Conservation (phyloP, 2,888 invertebrate species). For the Stictocephala bisonia region DNA sequence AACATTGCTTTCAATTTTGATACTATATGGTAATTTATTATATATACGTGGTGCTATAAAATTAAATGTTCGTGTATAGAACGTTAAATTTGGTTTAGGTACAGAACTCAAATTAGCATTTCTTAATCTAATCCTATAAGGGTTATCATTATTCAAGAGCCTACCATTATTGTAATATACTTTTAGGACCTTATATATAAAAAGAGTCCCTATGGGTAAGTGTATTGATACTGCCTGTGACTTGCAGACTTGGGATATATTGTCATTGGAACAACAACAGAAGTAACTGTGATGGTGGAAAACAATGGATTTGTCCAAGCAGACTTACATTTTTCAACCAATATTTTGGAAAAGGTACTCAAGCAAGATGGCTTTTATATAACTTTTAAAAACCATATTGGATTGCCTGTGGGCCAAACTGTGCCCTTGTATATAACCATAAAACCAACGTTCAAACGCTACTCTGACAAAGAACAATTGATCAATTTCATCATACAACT, state of each 20-base stretch:
- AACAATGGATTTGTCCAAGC: conserved; percentile 26
- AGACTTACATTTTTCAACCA: background rate
- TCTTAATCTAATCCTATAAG: too few species aligned
- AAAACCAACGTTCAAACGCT: conserved; percentile 7
- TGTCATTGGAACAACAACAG: conserved; percentile 11
- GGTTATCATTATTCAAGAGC: too few species aligned
- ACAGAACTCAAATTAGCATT: too few species aligned
- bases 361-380: conserved; percentile 26
- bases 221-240: too few species aligned
- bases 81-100: too few species aligned
- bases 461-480: background rate
- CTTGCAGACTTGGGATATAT: conserved; percentile 33
- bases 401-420: background rate
- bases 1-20: too few species aligned
- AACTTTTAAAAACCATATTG: conserved; percentile 12
- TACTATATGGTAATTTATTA: too few species aligned
- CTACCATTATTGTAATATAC: too few species aligned
- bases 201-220: too few species aligned
- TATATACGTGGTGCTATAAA: too few species aligned
- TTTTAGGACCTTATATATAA: too few species aligned
- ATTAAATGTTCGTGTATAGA: too few species aligned
- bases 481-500: conserved; percentile 18
- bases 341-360: conserved; percentile 16
- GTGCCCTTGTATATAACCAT: conserved; percentile 17
- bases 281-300: conserved; percentile 7